Base-by-base conservation (phyloP, 2,888 invertebrate species). In the Rhodophaea formosa region DNA sequence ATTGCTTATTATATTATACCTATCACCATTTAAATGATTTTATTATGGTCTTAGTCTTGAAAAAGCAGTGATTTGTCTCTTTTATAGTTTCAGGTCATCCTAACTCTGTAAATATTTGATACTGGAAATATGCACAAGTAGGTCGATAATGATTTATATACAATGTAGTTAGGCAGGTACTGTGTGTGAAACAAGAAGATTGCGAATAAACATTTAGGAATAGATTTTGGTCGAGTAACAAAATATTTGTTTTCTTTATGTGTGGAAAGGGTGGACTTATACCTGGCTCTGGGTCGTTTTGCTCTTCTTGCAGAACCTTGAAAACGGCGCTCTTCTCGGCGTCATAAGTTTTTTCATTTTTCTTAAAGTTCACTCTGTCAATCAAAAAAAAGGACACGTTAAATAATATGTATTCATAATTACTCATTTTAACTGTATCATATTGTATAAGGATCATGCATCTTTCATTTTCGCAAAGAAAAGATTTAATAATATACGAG, bases 291-390 rank as follows among this genome's bases (percentile, higher is more conserved):
- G 96, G 96, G 71, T 96, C 96, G 75, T 95, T 95, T 80, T 97
- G 96, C 70, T 95, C 96, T 84, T 97, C 97, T 80, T 97, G 96
- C 61, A 97, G 93, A 93, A 97, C 97, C 86, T 96, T 96, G 87
- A 96, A 95, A 42, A 97, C 97, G 72, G 97, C 97, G 77, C 97
- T 97, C 80, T 96, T 96, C 70, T 95, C 95, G 58, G 95, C 93
- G 77, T 96, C 96, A 90, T 97, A 97, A 66, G 95, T 94, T 86
- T 95, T 97, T 84, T 97, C 97, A 88, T 97, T 97, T 89, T 97
- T 97, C 94, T 97, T 98, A 92, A 98, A 98, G 91, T 98, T 98
- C 35, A 98, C 97, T 74, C 98, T 98, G 92, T 44, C 60, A 67
- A 76, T 59, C 3, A 39, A 46, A 71, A 65, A 74, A 59, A 59